Evolutionary conservation across 1,140 invertebrate species (phyloP).

Genomic region (Fopius arisanus): DNA sequence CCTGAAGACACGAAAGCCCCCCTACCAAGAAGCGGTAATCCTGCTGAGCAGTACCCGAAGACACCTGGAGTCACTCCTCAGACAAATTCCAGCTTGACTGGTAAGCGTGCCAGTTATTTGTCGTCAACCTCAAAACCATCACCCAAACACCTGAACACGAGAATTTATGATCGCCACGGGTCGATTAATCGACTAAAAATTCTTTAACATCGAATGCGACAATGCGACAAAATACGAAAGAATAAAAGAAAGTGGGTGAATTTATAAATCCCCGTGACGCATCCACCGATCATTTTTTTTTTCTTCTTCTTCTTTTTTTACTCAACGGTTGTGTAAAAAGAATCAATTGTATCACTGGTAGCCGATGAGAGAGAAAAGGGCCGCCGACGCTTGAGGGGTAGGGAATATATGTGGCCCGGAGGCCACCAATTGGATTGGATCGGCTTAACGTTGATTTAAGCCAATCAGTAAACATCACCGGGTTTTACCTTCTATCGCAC

Average conservation of each 20-base stretch:
- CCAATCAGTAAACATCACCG: constrained; percentile 64
- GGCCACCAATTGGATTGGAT: constrained; percentile 57
- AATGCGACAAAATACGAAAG: background rate
- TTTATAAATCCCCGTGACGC: background rate
- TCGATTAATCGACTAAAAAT: background rate
- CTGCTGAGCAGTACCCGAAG: constrained; percentile 4
- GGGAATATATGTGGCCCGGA: constrained; percentile 37
- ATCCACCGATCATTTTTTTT: background rate
- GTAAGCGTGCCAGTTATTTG: background rate
- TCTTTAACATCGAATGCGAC: background rate
- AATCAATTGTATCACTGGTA: constrained; percentile 3
- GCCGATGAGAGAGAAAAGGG: constrained; percentile 43
- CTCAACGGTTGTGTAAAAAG: background rate
- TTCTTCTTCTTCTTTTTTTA: background rate
- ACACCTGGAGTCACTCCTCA: constrained; percentile 25
- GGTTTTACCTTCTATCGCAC: constrained; percentile 38
- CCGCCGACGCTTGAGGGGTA: constrained; percentile 17
- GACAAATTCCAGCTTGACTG: constrained; percentile 23
- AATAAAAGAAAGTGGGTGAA: background rate
- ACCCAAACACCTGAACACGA: background rate
- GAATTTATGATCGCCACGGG: background rate
- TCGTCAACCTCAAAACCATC: background rate
- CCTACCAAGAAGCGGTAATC: constrained; percentile 26
- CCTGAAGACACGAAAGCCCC: background rate
- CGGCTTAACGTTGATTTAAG: constrained; percentile 66